Conservation (phyloP, 92 coral and sea anemone genomes). For the Umimayanthus chanpuru region DNA sequence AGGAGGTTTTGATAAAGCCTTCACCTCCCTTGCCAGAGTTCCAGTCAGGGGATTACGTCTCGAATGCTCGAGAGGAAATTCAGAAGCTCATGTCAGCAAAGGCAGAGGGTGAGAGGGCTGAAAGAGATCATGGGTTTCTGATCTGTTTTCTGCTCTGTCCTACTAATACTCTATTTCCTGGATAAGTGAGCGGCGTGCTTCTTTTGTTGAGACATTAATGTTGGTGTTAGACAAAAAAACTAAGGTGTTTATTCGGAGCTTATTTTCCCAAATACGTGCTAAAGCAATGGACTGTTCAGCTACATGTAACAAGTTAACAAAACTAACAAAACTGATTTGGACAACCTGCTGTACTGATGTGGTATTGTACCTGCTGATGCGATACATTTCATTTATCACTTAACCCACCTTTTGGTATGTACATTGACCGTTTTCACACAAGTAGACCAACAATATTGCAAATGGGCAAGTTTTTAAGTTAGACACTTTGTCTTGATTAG, state of each 20-base stretch:
- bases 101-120: constrained; percentile 44
- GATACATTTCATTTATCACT: background rate
- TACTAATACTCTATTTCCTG: background rate
- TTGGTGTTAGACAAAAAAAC: too few species aligned
- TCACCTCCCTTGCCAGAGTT: constrained; percentile 47
- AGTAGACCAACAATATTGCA: too few species aligned
- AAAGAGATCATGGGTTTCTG: constrained; percentile 21
- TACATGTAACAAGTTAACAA: background rate
- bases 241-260: too few species aligned
- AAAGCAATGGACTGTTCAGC: background rate
- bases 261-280: background rate
- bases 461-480: too few species aligned
- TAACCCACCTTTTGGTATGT: background rate
- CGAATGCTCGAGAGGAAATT: constrained; percentile 46
- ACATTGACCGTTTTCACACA: background rate
- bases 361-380: background rate
- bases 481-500: background rate
- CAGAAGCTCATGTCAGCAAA: constrained; percentile 42
- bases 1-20: constrained; percentile 45
- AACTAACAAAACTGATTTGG: too few species aligned
- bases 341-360: background rate
- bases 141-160: background rate
- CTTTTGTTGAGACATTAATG: background rate
- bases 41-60: constrained; percentile 41
- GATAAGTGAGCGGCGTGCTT: background rate